Base-by-base conservation (phyloP, 2,113 vertebrate species). In the Ibidorhyncha struthersii region DNA sequence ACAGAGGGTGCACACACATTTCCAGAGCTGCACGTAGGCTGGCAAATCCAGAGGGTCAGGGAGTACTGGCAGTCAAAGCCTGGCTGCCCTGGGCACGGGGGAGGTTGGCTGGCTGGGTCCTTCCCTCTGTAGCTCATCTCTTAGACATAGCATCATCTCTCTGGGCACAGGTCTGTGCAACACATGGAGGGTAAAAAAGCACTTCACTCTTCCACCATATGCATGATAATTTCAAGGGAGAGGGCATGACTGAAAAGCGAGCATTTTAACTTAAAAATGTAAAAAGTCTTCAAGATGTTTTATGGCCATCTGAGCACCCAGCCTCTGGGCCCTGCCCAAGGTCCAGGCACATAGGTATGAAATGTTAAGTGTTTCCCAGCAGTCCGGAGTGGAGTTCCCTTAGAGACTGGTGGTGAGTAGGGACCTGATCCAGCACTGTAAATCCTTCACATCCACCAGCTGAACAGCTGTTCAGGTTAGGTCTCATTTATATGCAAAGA, bases 401-500 rank as follows among this genome's bases (percentile, higher is more conserved):
- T 8, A 2, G 73, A 87, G 74, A 65, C 21, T 27, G 45, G 23
- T 20, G 11, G 16, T 52, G 62, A 93, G 53, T 21, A 49, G 90
- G 58, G 55, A 88, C 55, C 58, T 56, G 82, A 92, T 83, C 76
- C 58, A 55, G 67, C 71, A 32, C 55, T 40, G 55, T 83, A 86
- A 95, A 96, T 83, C 94, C 82, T 92, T 94, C 80, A 41, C 52
- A 83, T 55, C 69, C 67, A 89, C 45, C 45, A 73, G 67, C 3
- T 36, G 80, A 93, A 52, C 91, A 89, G 87, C 80, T 92, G 76
- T 69, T 91, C 77, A 87, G 77, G 83, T 84, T 89, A 56, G 70
- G 65, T 79, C 65, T 95, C 53, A 86, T 93, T 96, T 86, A 84
- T 36, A 93, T 89, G 91, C 83, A 89, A 89, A 97, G 72, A 76